Percentiles rank a stretch among this genome's conserved stretches.
Evolutionary conservation across 2,113 vertebrate genomes (phyloP).

Genomic region (Gallinago jamesoni): DNA sequence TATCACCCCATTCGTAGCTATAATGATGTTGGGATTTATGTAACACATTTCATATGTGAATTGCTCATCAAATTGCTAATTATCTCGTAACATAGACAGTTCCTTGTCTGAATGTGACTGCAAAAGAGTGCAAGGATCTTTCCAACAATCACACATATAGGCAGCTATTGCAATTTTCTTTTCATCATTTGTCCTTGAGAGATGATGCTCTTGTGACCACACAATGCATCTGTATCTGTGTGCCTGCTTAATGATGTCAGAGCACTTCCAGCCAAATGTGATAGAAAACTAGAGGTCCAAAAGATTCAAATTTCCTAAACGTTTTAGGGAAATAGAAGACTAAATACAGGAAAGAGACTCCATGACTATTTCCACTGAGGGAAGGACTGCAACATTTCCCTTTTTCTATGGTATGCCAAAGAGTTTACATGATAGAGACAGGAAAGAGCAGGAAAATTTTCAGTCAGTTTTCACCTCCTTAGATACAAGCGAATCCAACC

Average conservation of each 20-base stretch:
- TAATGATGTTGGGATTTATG: constrained; percentile 26
- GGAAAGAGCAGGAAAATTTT: background rate
- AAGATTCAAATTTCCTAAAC: background rate
- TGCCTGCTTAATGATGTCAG: background rate
- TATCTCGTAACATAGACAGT: background rate
- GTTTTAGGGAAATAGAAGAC: background rate
- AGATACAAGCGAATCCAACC: background rate
- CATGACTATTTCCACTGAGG: background rate
- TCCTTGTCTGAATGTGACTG: background rate
- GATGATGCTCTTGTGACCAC: background rate
- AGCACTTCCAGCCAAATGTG: background rate
- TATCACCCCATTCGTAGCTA: background rate
- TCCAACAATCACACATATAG: background rate
- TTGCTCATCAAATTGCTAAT: constrained; percentile 33
- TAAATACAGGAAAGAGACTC: background rate
- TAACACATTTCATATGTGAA: background rate
- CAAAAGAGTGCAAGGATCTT: background rate
- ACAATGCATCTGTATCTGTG: background rate
- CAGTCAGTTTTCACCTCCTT: background rate
- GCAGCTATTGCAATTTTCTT: background rate
- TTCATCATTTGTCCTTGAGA: background rate
- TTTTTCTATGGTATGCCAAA: background rate
- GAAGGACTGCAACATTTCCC: background rate
- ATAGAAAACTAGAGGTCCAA: background rate
- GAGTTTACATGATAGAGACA: background rate